A percentile compares a stretch with the other conserved stretches of the same genome.
Evolutionary conservation across 2,113 vertebrate genomes (phyloP).

Genomic region (Caloenas nicobarica): DNA sequence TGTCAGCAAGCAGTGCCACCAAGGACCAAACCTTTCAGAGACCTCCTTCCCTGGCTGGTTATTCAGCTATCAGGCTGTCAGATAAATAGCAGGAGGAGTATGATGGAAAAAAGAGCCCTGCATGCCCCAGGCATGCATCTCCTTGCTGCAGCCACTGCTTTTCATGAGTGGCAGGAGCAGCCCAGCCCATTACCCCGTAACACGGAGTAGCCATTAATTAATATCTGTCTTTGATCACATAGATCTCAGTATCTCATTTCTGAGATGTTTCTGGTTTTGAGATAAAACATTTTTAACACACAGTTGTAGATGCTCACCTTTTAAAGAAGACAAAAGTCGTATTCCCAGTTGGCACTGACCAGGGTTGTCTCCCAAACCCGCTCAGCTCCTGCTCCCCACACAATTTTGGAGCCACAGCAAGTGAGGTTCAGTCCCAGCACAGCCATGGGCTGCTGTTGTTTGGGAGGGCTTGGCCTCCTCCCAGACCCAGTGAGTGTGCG

Average conservation of each 20-base stretch:
- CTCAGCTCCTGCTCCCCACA: background rate
- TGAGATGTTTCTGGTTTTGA: background rate
- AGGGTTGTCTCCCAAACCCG: background rate
- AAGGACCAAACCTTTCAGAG: background rate
- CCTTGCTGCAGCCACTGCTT: background rate
- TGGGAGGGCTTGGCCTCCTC: background rate
- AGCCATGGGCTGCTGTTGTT: background rate
- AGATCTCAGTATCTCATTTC: background rate
- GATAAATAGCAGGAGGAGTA: background rate
- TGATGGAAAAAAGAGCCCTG: background rate
- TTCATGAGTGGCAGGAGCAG: rapidly evolving
- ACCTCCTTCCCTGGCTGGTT: background rate
- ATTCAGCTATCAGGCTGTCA: background rate
- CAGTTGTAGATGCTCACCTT: background rate
- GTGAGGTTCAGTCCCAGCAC: background rate
- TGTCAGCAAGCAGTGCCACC: background rate
- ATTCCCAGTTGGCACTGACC: background rate
- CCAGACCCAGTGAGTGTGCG: rapidly evolving
- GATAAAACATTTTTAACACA: background rate
- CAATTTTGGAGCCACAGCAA: rapidly evolving
- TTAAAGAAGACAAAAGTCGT: background rate
- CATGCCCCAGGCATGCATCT: rapidly evolving
- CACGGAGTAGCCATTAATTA: background rate
- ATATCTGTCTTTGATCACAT: background rate
- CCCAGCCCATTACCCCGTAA: background rate